Evolutionary conservation across 2,888 invertebrate species (phyloP), one percentile per base, ranked within the genome.

Genomic region (Cryptosula pallasiana): DNA sequence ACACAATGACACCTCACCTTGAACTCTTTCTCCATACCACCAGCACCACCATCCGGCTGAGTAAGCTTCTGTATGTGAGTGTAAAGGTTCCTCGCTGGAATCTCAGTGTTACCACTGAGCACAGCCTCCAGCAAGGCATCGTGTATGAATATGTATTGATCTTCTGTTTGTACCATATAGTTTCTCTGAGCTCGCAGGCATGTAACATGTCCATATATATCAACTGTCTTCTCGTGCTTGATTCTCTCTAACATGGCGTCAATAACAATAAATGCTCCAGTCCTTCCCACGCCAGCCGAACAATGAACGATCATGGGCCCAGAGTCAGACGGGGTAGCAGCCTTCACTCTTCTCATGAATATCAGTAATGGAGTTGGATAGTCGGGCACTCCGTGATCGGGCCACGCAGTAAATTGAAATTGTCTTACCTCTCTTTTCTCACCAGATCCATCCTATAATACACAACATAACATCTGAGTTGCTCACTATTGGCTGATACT

Each of bases 111-210:
- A 0, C 97, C 98, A 82, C 96, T 96, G 75, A 95, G 92, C 5
- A 96, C 95, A 1, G 98, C 98, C 86, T 99, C 98, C 72, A 97
- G 87, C 29, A 99, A 77, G 1, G 99, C 94, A 83, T 99, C 99
- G 84, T 99, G 97, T 78, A 99, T 98, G 87, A 99, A 99, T 77
- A 98, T 94, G 86, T 99, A 99, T 86, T 99, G 98, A 86, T 97
- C 97, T 86, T 97, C 97, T 23, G 97, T 98, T 78, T 86, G 85
- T 35, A 99, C 98, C 98, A 99, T 99, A 87, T 99, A 99, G 86
- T 98, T 98, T 72, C 99, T 90, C 86, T 99, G 99, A 32, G 98
- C 95, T 74, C 99, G 89, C 76, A 99, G 88, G 83, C 95, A 95
- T 20, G 98, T 98, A 54, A 99, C 99, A 87, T 98, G 98, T 9